Conservation (phyloP, 2,113 vertebrate genomes). For the Zosterops pallidus region DNA sequence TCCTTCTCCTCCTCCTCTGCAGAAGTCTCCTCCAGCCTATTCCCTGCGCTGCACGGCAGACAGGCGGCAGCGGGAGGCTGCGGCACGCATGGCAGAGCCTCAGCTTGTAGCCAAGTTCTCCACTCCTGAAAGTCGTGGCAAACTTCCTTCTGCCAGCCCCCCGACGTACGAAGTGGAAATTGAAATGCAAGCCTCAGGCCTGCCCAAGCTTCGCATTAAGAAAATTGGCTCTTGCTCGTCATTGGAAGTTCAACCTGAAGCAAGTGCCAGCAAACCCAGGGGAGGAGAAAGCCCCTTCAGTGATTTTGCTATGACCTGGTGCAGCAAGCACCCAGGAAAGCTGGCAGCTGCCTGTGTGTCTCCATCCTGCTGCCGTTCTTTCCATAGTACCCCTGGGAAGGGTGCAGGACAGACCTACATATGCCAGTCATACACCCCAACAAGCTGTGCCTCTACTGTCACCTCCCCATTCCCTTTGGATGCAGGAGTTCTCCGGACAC, state of each 20-base stretch:
- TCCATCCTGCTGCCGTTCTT: conserved; percentile 72
- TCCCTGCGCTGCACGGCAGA: conserved; percentile 79
- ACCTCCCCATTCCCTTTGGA: conserved; percentile 75
- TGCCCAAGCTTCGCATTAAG: conserved; percentile 89
- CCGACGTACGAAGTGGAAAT: conserved; percentile 86
- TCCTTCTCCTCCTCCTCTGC: background rate
- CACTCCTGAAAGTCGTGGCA: conserved; percentile 18
- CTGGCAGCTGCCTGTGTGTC: conserved; percentile 77
- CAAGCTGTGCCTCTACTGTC: conserved; percentile 68
- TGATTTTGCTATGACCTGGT: conserved; percentile 52
- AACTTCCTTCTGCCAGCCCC: background rate
- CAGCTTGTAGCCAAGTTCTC: conserved; percentile 35
- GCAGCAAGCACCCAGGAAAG: conserved; percentile 69
- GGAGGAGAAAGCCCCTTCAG: conserved; percentile 70
- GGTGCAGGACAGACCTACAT: conserved; percentile 86
- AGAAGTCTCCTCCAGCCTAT: conserved; percentile 48
- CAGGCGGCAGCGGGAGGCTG: conserved; percentile 80
- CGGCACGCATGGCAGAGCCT: conserved; percentile 72
- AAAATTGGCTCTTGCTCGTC: conserved; percentile 74
- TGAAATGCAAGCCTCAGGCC: conserved; percentile 86
- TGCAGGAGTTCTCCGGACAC: conserved; percentile 75
- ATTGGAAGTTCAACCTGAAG: conserved; percentile 14
- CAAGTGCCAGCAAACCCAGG: conserved; percentile 38
- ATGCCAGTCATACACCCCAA: conserved; percentile 92
- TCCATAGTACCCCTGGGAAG: conserved; percentile 83